Conservation (phyloP, 2,797 vertebrate species). For the Poeciliopsis presidionis region DNA sequence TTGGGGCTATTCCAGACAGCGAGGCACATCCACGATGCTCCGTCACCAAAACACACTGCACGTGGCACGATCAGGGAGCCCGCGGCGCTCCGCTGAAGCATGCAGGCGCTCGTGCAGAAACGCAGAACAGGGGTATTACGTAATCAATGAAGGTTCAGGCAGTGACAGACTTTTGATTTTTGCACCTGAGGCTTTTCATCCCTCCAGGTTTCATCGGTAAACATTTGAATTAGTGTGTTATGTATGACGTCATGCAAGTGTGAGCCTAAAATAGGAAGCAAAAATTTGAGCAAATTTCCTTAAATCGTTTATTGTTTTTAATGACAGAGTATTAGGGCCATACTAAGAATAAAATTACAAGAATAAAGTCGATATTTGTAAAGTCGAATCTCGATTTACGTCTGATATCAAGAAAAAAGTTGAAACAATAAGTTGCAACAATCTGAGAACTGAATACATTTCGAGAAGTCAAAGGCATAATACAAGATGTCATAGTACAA, state of each 20-base stretch:
- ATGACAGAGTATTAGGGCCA: too few species aligned
- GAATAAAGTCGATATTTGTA: too few species aligned
- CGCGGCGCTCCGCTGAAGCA: slow-evolving; percentile 10
- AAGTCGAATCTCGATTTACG: too few species aligned
- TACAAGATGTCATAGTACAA: too few species aligned
- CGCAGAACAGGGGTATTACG: slow-evolving; percentile 55
- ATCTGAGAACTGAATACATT: too few species aligned
- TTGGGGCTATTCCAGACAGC: slow-evolving; percentile 78
- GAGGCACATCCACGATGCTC: slow-evolving; percentile 43
- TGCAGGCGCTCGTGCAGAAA: slow-evolving; percentile 62
- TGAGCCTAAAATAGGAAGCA: neutral
- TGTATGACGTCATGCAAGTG: neutral
- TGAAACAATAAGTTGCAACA: too few species aligned
- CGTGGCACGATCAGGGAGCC: slow-evolving; percentile 63
- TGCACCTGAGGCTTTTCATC: slow-evolving; percentile 18
- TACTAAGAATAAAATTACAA: too few species aligned
- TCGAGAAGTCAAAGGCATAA: too few species aligned
- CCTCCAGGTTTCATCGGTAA: neutral
- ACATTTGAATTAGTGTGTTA: neutral
- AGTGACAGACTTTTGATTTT: slow-evolving; percentile 47
- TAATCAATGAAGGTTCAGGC: slow-evolving; percentile 47
- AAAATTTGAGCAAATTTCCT: too few species aligned
- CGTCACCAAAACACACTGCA: slow-evolving; percentile 66
- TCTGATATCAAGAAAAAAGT: too few species aligned
- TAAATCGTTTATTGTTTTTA: too few species aligned